phyloP scores from a whole-genome alignment of 2,113 vertebrate genomes.

The Malaclemys terrapin region DNA sequence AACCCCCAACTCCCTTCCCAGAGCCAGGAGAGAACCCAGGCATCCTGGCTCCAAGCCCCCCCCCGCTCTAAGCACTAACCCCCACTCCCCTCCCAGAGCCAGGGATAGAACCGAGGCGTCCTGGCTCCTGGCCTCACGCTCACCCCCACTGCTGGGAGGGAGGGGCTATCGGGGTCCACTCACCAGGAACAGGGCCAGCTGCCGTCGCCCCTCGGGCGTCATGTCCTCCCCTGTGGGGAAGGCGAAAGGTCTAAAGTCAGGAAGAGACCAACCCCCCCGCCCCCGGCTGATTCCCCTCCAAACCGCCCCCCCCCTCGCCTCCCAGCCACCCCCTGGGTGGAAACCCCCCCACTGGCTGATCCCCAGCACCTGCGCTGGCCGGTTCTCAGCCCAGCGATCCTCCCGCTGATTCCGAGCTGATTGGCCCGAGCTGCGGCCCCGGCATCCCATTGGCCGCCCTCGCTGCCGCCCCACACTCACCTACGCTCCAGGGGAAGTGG shows the following conservation, averaged over 20 bases:
- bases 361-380: background rate
- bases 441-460: no score
- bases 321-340: no score
- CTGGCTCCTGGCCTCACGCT: no score
- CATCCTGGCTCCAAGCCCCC: background rate
- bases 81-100: background rate
- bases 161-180: slow-evolving; percentile 29
- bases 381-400: no score
- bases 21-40: background rate
- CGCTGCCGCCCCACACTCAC: slow-evolving; percentile 66
- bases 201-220: slow-evolving; percentile 80
- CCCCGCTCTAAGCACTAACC: no score
- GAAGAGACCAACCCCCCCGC: no score
- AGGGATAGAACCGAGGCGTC: no score
- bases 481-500: slow-evolving; percentile 90
- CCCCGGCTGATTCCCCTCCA: background rate
- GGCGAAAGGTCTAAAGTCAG: background rate
- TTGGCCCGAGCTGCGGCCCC: background rate
- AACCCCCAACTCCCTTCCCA: background rate
- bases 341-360: background rate
- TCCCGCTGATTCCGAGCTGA: no score
- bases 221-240: slow-evolving; percentile 86
- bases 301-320: no score
- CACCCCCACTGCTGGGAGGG: background rate
- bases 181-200: slow-evolving; percentile 90